Evolutionary conservation across 1,140 invertebrate genomes (phyloP), one percentile per base, ranked within the genome.

Genomic region (Ylistrum balloti): DNA sequence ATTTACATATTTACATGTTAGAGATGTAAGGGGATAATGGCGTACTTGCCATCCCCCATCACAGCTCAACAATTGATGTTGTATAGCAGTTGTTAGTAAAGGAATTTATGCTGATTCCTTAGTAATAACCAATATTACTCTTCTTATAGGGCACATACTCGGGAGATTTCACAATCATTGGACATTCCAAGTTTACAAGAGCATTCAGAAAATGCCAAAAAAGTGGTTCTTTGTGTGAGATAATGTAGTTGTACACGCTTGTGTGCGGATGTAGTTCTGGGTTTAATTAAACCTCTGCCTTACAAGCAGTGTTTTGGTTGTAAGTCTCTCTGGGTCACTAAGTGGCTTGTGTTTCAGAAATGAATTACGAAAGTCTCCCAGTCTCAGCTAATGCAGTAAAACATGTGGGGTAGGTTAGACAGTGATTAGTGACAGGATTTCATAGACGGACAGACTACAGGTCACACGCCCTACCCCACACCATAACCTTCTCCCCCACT

Each of bases 181-280:
- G 56, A 74, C 56, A 74, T 74, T 74, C 22, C n/a, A 5, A 28
- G n/a, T 74, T 74, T 74, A 74, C 56, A 74, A 74, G 56, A 74
- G 56, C 56, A 74, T 74, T 74, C 56, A 74, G 56, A 74, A 74
- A 74, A 74, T 74, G 56, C 56, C 56, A 74, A 74, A 74, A n/a
- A 74, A 74, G 56, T 74, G 56, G 56, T 28, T 74, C 3, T n/a
- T 74, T 74, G 56, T 74, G 56, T 28, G 56, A 74, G 56, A 74
- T 74, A 74, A 74, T 74, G 56, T 74, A 74, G 56, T 28, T 74
- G 56, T 74, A 74, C 56, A 74, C 56, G 56, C 56, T n/a, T 74
- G 56, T 74, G 56, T 74, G 15, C 1, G 0, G 56, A 1, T 74
- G 56, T 22, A 74, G 56, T 74, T 74, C 56, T 74, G 56, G 56